phyloP scores from a whole-genome alignment of 1,140 invertebrate genomes.

The Cotesia glomerata region DNA sequence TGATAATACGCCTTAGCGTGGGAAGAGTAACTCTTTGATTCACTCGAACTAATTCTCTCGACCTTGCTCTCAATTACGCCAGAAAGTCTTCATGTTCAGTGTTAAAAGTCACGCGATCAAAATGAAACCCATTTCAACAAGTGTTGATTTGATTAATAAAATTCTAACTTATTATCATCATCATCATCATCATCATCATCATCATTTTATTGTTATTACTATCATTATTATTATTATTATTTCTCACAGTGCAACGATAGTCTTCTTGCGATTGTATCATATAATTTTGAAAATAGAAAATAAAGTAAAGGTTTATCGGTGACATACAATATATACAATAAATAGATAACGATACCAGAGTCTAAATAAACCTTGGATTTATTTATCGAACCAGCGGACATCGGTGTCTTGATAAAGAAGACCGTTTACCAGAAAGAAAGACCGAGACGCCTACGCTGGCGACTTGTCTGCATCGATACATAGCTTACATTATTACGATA shows the following conservation, averaged over 20 bases:
- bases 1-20: slow-evolving; percentile 1
- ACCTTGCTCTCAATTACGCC: slow-evolving; percentile 9
- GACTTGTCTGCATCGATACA: neutral
- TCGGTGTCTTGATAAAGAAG: slow-evolving; percentile 40
- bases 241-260: no score
- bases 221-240: no score
- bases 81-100: neutral
- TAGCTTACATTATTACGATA: neutral
- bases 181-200: neutral
- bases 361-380: slow-evolving; percentile 38
- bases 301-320: slow-evolving; percentile 17
- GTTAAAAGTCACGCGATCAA: slow-evolving; percentile 16
- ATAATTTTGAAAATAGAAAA: neutral
- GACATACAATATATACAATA: slow-evolving; percentile 13
- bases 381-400: slow-evolving; percentile 39
- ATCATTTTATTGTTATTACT: neutral
- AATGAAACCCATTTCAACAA: neutral
- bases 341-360: slow-evolving; percentile 10
- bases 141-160: slow-evolving; percentile 4
- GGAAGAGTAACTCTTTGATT: neutral
- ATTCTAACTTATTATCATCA: neutral
- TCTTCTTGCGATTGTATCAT: neutral
- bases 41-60: neutral
- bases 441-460: slow-evolving; percentile 21
- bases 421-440: slow-evolving; percentile 28